Conservation (phyloP, 2,797 vertebrate genomes). For the Fistularia commersonii region DNA sequence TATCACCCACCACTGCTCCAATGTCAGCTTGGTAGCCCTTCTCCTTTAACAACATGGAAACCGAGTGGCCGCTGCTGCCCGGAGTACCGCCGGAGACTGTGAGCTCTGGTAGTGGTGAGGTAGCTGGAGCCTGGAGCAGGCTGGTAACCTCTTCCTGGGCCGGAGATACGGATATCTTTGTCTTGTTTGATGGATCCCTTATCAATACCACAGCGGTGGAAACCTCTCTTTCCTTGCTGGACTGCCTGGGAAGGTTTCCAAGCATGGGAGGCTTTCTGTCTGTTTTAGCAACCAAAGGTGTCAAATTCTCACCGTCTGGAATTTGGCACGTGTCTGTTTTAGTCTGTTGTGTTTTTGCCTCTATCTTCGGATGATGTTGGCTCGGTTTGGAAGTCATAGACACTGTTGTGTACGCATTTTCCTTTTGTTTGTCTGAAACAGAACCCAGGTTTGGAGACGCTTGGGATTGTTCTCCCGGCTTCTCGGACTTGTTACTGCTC, state of each 20-base stretch:
- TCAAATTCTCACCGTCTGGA: conserved; percentile 26
- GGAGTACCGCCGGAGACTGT: conserved; percentile 11
- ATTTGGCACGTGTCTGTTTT: conserved; percentile 27
- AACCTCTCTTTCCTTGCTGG: conserved; percentile 76
- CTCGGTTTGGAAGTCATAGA: conserved; percentile 1
- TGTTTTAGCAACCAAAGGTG: conserved; percentile 22
- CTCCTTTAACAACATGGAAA: conserved; percentile 79
- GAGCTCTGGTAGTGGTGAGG: conserved; percentile 39
- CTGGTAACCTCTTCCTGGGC: conserved; percentile 36
- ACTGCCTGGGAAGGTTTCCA: conserved; percentile 57
- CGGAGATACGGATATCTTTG: conserved; percentile 34
- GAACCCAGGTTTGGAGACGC: conserved; percentile 27
- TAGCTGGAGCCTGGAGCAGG: conserved; percentile 15
- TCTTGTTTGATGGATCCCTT: conserved; percentile 58
- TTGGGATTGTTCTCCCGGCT: conserved; percentile 20
- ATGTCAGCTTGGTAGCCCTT: conserved; percentile 83
- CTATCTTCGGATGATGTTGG: conserved; percentile 22
- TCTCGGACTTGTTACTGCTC: conserved; percentile 26
- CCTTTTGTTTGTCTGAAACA: too few relatives aligned
- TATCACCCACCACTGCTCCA: conserved; percentile 70
- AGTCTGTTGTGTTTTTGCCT: conserved; percentile 27
- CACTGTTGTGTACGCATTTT: too few relatives aligned
- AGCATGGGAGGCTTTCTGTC: conserved; percentile 60
- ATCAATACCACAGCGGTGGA: conserved; percentile 74
- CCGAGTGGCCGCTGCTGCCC: conserved; percentile 64